Evolutionary conservation across 2,113 vertebrate genomes (phyloP).

Genomic region (Sphaerodactylus townsendi): DNA sequence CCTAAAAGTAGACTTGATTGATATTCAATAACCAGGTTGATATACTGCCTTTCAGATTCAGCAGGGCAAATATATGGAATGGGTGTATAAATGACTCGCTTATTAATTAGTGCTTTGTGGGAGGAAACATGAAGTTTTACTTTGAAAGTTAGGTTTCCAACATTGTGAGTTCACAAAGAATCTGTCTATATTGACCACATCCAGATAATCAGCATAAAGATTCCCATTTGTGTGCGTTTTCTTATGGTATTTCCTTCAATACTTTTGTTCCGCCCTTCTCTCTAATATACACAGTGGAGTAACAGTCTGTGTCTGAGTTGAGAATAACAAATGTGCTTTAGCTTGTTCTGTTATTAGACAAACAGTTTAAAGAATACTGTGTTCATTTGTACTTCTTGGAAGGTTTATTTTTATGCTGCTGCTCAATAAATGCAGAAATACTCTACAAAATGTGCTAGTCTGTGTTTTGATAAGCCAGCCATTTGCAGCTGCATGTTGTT

Average conservation of each 20-base stretch:
- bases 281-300: neutral
- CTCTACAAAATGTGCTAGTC: neutral
- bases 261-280: neutral
- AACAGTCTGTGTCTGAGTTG: neutral
- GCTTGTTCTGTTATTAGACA: neutral
- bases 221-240: neutral
- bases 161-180: neutral
- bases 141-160: constrained; percentile 31
- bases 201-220: neutral
- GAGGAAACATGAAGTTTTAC: neutral
- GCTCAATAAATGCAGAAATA: constrained; percentile 13
- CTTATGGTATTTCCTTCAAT: neutral
- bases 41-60: neutral
- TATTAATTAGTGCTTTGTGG: neutral
- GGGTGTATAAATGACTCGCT: neutral
- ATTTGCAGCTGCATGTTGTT: constrained; percentile 4
- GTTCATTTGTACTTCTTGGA: constrained; percentile 28
- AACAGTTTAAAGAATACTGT: constrained; percentile 17
- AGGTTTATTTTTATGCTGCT: constrained; percentile 27
- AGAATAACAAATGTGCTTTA: neutral
- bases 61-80: neutral
- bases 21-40: neutral
- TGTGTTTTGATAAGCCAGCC: neutral
- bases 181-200: neutral
- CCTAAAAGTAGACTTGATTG: neutral